Base-by-base conservation (phyloP, 2,113 vertebrate species). In the Murina feae region DNA sequence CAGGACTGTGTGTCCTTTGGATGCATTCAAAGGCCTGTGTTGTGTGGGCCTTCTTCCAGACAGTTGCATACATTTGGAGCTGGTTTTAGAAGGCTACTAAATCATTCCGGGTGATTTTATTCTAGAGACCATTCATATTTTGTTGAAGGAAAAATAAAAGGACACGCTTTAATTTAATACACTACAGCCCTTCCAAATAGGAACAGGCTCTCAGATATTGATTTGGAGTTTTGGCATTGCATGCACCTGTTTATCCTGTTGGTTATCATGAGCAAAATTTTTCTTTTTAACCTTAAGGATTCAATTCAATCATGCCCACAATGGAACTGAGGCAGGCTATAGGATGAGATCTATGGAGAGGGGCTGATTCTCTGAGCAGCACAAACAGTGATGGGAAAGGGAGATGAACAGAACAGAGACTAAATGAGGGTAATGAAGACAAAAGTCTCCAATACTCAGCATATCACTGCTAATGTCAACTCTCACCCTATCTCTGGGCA, bases 101-200 rank as follows among this genome's bases (percentile, higher is more conserved):
- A 76, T 95, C 89, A 89, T 84, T 53, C 63, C 5, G 13, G 79
- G 42, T 30, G 81, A 37, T 88, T 90, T 90, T 87, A 55, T 81
- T 65, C 90, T 60, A 80, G 65, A 68, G 42, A 74, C 13, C 5
- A 0, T 91, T 85, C 55, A 8, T 82, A 85, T 96, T 96, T 95
- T 80, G 47, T 95, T 63, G 55, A 87, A 30, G 75, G 47, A 47
- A 63, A 87, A 86, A 93, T 83, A 81, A 96, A 92, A 96, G 58
- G 86, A 90, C 25, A 39, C 0, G 11, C 30, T 93, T 92, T 93
- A 69, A 68, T 96, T 86, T 65, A 92, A 89, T 71, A 66, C 60
- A 35, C 47, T 14, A 69, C 55, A 51, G 58, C 44, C 78, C 88
- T 94, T 86, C 83, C 11, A 44, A 91, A 53, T 49, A 89, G 18